Evolutionary conservation across 2,113 vertebrate species (phyloP).

Genomic region (Pterocles orientalis): DNA sequence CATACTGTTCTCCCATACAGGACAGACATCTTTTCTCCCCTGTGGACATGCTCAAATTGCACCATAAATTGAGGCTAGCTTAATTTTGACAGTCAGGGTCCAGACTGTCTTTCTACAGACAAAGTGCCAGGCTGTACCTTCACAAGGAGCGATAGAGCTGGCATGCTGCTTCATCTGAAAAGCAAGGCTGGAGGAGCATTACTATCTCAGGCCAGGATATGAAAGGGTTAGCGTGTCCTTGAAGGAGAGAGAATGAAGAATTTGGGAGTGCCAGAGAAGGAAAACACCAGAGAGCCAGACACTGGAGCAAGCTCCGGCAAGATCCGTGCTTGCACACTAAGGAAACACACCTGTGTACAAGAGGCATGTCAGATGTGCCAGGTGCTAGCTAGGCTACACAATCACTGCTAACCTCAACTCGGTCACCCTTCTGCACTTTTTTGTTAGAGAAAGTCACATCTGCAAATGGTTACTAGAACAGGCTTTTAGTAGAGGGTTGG

Average conservation of each 20-base stretch:
- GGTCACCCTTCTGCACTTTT: background rate
- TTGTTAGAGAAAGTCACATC: background rate
- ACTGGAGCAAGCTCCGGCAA: conserved; percentile 24
- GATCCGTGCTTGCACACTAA: background rate
- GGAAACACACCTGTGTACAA: background rate
- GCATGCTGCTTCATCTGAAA: background rate
- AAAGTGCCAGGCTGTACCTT: background rate
- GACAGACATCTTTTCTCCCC: background rate
- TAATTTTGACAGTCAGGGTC: background rate
- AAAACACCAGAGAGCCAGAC: background rate
- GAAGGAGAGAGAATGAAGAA: background rate
- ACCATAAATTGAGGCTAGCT: background rate
- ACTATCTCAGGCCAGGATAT: background rate
- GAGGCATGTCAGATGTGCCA: background rate
- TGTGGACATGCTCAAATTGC: background rate
- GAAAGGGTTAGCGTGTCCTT: background rate
- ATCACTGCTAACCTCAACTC: background rate
- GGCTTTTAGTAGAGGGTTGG: background rate
- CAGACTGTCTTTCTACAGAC: background rate
- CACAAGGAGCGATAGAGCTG: rapidly evolving
- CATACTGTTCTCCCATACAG: background rate
- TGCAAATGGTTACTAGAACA: background rate
- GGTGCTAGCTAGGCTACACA: background rate
- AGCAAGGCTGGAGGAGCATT: background rate
- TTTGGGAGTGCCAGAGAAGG: conserved; percentile 7